These are phyloP conservation scores for Greenwoodochromis staneri DNA, from an alignment of 2,113 vertebrate species.

Conservation along the genomic window DNA sequence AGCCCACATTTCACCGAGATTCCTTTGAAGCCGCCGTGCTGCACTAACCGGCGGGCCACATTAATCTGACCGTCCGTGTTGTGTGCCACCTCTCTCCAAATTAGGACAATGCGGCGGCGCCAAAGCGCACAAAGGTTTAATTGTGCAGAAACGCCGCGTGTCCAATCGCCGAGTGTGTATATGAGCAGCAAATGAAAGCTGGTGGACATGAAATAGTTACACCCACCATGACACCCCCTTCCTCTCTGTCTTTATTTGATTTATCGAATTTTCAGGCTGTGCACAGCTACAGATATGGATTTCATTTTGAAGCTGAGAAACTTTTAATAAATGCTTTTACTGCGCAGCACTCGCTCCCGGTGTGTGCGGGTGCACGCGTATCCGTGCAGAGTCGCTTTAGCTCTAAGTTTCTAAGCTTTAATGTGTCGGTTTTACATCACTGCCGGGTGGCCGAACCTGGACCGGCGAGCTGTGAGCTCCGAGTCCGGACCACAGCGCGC, in stretches of 20 bases:
- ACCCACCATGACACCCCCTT: neutral
- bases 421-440: neutral
- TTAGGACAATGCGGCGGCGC: neutral
- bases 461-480: neutral
- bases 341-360: neutral
- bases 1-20: slow-evolving; percentile 47
- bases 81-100: slow-evolving; percentile 11
- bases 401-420: neutral
- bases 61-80: slow-evolving; percentile 14
- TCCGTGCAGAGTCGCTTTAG: neutral
- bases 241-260: neutral
- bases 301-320: neutral
- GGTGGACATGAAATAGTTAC: neutral
- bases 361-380: neutral
- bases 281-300: neutral
- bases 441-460: neutral
- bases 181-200: neutral
- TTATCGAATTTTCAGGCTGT: neutral
- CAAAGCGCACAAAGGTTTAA: neutral
- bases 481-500: neutral
- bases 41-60: neutral
- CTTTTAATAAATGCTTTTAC: neutral
- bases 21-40: slow-evolving; percentile 11
- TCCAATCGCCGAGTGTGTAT: neutral
- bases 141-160: neutral